These are phyloP conservation scores for Pentamera pediparva DNA, from an alignment of 53 echinoderm and acorn worm genomes.

Conservation along the genomic window DNA sequence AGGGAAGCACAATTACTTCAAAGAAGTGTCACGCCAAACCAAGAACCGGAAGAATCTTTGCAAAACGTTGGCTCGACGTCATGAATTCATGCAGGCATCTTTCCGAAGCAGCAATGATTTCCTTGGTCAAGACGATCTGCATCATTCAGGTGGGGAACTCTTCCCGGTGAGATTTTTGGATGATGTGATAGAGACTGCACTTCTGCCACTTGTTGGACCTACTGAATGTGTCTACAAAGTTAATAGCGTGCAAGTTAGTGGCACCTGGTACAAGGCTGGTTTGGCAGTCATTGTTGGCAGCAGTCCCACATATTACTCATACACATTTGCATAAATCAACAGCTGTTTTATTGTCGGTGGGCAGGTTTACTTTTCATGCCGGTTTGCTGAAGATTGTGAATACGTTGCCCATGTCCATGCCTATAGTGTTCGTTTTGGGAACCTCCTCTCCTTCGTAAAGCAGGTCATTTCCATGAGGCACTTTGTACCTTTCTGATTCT, in stretches of 20 bases:
- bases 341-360: background rate
- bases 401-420: background rate
- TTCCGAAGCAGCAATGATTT: background rate
- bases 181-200: background rate
- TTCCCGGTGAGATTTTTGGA: conserved; percentile 13
- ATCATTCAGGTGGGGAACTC: conserved; percentile 1
- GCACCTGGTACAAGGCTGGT: background rate
- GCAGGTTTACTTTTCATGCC: background rate
- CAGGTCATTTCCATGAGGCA: background rate
- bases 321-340: background rate
- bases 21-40: conserved; percentile 1
- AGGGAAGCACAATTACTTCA: conserved; percentile 19
- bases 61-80: conserved; percentile 8
- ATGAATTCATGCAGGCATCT: conserved; percentile 18
- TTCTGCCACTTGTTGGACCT: conserved; percentile 1
- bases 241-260: background rate
- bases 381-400: background rate
- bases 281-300: conserved; percentile 9
- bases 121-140: background rate
- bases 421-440: background rate
- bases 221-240: conserved; percentile 5
- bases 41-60: conserved; percentile 23
- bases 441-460: background rate
- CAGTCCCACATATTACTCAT: background rate
- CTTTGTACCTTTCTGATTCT: background rate